Percentiles rank a stretch among this genome's conserved stretches.
Evolutionary conservation across 2,888 invertebrate genomes (phyloP).

Genomic region (Carcina quercana): DNA sequence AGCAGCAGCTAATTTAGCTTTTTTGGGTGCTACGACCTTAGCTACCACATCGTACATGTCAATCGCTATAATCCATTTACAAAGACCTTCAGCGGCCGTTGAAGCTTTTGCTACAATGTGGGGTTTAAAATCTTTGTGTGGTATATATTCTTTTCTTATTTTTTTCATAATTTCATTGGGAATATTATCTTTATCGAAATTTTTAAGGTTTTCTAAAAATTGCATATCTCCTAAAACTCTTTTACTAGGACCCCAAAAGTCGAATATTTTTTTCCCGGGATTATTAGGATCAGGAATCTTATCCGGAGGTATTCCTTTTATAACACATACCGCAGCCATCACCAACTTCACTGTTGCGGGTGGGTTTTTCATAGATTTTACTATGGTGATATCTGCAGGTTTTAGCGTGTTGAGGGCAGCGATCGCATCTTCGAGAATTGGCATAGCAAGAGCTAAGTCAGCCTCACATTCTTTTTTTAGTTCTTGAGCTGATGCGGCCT

Average conservation of each 20-base stretch:
- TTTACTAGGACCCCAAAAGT: constrained; percentile 92
- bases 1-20: constrained; percentile 84
- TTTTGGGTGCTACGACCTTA: constrained; percentile 89
- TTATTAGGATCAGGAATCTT: constrained; percentile 82
- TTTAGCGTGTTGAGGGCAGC: constrained; percentile 89
- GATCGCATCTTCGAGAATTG: constrained; percentile 84
- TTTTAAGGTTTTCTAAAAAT: constrained; percentile 82
- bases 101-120: constrained; percentile 90
- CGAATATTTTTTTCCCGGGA: constrained; percentile 79
- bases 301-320: constrained; percentile 86
- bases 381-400: constrained; percentile 87
- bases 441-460: constrained; percentile 91
- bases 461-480: constrained; percentile 94
- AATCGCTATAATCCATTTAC: constrained; percentile 94
- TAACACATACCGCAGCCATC: constrained; percentile 93
- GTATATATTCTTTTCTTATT: constrained; percentile 83
- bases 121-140: constrained; percentile 86
- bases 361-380: constrained; percentile 93
- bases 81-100: constrained; percentile 94
- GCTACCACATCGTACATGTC: constrained; percentile 91
- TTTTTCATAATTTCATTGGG: constrained; percentile 81
- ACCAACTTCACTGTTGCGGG: constrained; percentile 87
- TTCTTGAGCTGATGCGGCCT: constrained; percentile 88
- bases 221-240: constrained; percentile 86
- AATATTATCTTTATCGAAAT: constrained; percentile 91